Evolutionary conservation across 2,113 vertebrate genomes (phyloP), one percentile per base, ranked within the genome.

Genomic region (Narcine bancroftii): DNA sequence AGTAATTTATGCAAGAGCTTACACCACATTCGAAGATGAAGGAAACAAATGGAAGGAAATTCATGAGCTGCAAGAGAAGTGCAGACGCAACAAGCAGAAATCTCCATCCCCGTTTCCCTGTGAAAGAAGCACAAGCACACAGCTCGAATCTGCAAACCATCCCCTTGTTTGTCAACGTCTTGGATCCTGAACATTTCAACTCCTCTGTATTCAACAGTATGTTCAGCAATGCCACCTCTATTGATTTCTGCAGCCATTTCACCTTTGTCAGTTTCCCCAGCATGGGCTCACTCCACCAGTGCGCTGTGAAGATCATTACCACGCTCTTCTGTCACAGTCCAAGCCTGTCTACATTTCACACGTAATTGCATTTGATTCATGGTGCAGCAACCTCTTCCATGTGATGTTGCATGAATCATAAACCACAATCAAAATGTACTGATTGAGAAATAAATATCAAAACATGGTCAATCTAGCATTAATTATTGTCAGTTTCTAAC

Each of bases 281-380:
- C 53, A 60, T 11, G 29, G 26, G 11, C 79, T 83, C 79, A 6
- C 79, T 53, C 47, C 79, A 83, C 11, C 47, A 53, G 0, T 10
- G n/a, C 36, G 53, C 81, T 53, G 13, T n/a, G 33, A 60, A 36
- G 29, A 60, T 87, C 81, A 87, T 60, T 60, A 60, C 56, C n/a
- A 21, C 53, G 3, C 81, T 7, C 53, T 60, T 53, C 81, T 56
- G 56, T 87, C 33, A 36, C n/a, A n/a, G 15, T 87, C 53, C 53
- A 19, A 15, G 0, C 53, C 81, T 36, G 33, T 53, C 50, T 60
- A 21, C 53, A 87, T 87, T 87, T 87, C 81, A 63, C 53, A 63
- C 1, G 6, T n/a, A 87, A 87, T 87, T 87, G 33, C 53, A 6
- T 87, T 87, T 87, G 81, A 87, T 87, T 87, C 81, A 60, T 36